phyloP scores from a whole-genome alignment of 2,888 invertebrate species.

The Drosophila stalkeri region DNA sequence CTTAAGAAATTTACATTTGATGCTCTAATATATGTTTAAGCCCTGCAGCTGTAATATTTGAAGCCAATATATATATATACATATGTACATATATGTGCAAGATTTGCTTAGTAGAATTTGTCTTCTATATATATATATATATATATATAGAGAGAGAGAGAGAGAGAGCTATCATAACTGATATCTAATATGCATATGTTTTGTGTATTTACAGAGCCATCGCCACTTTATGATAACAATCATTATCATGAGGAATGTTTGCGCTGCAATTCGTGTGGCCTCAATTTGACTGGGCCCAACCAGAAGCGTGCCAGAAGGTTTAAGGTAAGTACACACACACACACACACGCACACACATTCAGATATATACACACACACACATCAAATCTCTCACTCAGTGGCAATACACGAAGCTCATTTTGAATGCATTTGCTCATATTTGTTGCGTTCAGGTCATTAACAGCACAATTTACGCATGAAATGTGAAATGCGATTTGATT shows the following conservation, averaged over 20 bases:
- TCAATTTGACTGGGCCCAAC: constrained; percentile 96
- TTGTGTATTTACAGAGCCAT: constrained; percentile 90
- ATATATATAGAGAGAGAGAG: too few species aligned
- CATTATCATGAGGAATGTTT: constrained; percentile 99
- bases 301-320: constrained; percentile 89
- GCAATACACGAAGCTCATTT: constrained; percentile 49
- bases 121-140: neutral
- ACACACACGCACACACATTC: constrained; percentile 14
- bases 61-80: neutral
- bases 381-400: neutral
- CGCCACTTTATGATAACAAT: constrained; percentile 96
- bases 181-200: constrained; percentile 9
- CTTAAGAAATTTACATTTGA: neutral
- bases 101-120: neutral
- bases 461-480: constrained; percentile 56
- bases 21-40: neutral
- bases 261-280: constrained; percentile 97
- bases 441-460: constrained; percentile 50
- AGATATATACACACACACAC: neutral
- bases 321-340: constrained; percentile 84
- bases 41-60: neutral
- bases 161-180: neutral
- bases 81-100: neutral
- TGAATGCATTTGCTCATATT: constrained; percentile 66
- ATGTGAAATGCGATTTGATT: constrained; percentile 36